A percentile compares a stretch with the other conserved stretches of the same genome.
phyloP scores from a whole-genome alignment of 2,113 vertebrate species.

The Zosterops lateralis region DNA sequence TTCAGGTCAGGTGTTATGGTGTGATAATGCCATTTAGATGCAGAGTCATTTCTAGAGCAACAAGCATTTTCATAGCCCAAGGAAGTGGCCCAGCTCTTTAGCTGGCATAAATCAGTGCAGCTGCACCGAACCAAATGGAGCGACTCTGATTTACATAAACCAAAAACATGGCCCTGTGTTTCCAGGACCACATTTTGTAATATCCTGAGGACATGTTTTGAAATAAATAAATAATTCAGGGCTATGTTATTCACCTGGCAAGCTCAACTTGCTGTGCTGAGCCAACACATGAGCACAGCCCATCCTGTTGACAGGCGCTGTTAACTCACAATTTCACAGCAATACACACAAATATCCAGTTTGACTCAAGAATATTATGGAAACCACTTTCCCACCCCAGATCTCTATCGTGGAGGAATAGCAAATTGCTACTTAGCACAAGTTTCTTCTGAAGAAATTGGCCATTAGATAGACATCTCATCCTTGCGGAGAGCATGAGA shows the following conservation, averaged over 20 bases:
- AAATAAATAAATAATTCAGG: slow-evolving; percentile 50
- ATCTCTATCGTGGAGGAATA: neutral
- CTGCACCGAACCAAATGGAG: neutral
- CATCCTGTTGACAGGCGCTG: fast-evolving
- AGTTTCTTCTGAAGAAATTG: slow-evolving; percentile 5
- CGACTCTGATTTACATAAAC: slow-evolving; percentile 29
- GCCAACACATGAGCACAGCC: neutral
- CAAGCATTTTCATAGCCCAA: slow-evolving; percentile 10
- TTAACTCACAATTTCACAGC: neutral
- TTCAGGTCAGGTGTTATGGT: slow-evolving; percentile 3
- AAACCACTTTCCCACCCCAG: neutral
- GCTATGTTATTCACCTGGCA: neutral
- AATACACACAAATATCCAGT: neutral
- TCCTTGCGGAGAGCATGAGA: neutral
- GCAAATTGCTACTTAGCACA: slow-evolving; percentile 13
- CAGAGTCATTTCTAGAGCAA: slow-evolving; percentile 15
- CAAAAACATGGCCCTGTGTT: neutral
- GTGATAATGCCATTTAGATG: slow-evolving; percentile 35
- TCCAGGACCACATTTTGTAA: neutral
- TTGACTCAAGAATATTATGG: neutral
- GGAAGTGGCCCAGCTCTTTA: neutral
- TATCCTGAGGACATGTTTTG: neutral
- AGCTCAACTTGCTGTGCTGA: neutral
- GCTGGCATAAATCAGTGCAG: neutral
- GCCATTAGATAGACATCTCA: neutral